Base-by-base conservation (phyloP, 2,113 vertebrate species). In the Tychaedon coryphoeus region DNA sequence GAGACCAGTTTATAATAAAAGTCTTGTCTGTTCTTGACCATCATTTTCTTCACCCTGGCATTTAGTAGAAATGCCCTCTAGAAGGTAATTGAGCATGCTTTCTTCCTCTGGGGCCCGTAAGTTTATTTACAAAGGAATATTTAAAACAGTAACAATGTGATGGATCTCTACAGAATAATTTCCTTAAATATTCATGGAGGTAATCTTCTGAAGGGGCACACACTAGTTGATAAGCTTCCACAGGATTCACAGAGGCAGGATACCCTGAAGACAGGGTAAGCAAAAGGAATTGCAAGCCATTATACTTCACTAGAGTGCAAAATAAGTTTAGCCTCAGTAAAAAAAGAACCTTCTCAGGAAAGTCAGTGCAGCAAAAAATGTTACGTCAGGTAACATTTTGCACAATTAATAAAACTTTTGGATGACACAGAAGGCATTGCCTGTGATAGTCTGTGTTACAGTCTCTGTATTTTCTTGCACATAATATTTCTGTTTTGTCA, bases 71-170 rank as follows among this genome's bases (percentile, higher is more conserved):
- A 72, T 78, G 48, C 24, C 38, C 86, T 96, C 38, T 38, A 82
- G 54, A 57, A 92, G 57, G 72, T 95, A 98, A 97, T 90, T 83
- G 85, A 92, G 58, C 66, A 75, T 42, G 33, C 14, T 70, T 96
- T 51, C 92, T 91, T 97, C 86, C 65, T 72, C 45, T 67, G 73
- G 64, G 92, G 77, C 43, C 70, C 24, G 14, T 65, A 74, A 86
- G 72, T 76, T 94, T 97, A 96, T 95, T 97, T 96, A 95, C 71
- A 76, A 95, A 86, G 90, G 72, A 95, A 95, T 96, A 93, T 95
- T 83, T 94, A 81, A 78, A 91, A 34, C 9, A 48, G 67, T 72
- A 78, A 69, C 93, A 86, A 58, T 56, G 58, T 57, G 57, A 81
- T 96, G 67, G 88, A 95, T 94, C 60, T 83, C 94, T 88, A 54